Evolutionary conservation across 2,113 vertebrate genomes (phyloP), one percentile per base, ranked within the genome.

Genomic region (Canis aureus): DNA sequence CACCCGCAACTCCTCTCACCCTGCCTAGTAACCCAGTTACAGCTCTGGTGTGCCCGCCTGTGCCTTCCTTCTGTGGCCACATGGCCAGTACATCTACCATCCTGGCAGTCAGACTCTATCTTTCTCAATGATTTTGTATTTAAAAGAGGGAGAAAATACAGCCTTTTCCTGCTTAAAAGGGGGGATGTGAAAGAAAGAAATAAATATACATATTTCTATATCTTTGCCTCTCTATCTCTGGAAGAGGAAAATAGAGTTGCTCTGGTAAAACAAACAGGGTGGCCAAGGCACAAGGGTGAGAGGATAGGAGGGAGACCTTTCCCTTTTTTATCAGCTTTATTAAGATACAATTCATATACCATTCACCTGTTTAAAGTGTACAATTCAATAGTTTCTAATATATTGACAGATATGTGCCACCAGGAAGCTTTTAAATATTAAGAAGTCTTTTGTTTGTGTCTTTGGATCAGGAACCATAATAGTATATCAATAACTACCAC

Each of bases 391-490:
- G 3, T 55, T 89, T 84, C 64, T 74, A 82, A 89, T 90, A 84
- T 71, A 55, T 16, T 84, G 85, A 67, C 38, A 80, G 17, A 93
- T 38, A 69, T 43, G 25, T 38, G 12, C 25, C 55, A 79, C 67
- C 57, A 71, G 76, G 38, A 84, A 6, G 11, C 27, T 59, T 67
- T 76, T 64, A 89, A 89, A 74, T 82, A 43, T 55, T 29, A 66
- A 66, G 15, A 19, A 53, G 73, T 32, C 3, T 71, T 76, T 67
- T 88, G 8, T 55, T 53, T 93, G n/a, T 92, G 43, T 43, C 43
- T 82, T 66, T 49, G 16, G 74, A 73, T 66, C 92, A 93, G 66
- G 17, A 79, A 81, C 12, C 19, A 87, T 55, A 32, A 55, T 81
- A 55, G n/a, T 87, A 11, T 43, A 81, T 64, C 10, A 92, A 49